Base-by-base conservation (phyloP, 1,140 invertebrate genomes). In the Caenorhabditis inopinata region DNA sequence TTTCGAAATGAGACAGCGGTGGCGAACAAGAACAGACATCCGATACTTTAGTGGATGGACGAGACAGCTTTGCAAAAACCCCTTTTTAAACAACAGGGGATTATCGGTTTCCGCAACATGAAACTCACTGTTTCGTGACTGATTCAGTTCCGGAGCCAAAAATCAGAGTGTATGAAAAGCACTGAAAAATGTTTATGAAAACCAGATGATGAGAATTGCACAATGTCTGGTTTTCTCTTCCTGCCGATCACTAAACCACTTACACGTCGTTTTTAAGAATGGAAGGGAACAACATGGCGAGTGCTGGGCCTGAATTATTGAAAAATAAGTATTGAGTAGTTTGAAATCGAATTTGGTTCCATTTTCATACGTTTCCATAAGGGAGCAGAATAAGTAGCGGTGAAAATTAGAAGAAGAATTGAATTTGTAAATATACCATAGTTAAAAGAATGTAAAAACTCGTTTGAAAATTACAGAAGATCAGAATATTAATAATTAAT, bases 21-120 rank as follows among this genome's bases (percentile, higher is more conserved):
- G 9, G 58, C 58, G 32, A 7, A 68, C n/a, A 32, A 68, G 58
- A 68, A 68, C 58, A 68, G 58, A 68, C 58, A 68, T 68, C 58
- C 58, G 58, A 68, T 68, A 68, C 58, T 42, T 32, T 58, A 25
- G 58, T 29, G 32, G 58, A 68, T 68, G 58, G 58, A 29, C 58
- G 25, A n/a, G n/a, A 14, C 32, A 68, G 58, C 58, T 68, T 68
- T 68, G 58, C 58, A 68, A 68, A 68, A 62, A 68, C 35, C 35
- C 58, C 35, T 68, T 68, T 58, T 32, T 12, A 68, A 68, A 68
- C 58, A 68, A 29, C 51, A 5, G 32, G 58, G 58, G 58, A 68
- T 68, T 68, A 68, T 68, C 58, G 35, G 58, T 68, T 68, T 68
- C 29, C 32, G 58, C 32, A 68, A 68, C 58, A 68, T 23, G 58